These are phyloP conservation scores for Congeria kusceri DNA, from an alignment of 2,888 invertebrate genomes.

Conservation along the genomic window DNA sequence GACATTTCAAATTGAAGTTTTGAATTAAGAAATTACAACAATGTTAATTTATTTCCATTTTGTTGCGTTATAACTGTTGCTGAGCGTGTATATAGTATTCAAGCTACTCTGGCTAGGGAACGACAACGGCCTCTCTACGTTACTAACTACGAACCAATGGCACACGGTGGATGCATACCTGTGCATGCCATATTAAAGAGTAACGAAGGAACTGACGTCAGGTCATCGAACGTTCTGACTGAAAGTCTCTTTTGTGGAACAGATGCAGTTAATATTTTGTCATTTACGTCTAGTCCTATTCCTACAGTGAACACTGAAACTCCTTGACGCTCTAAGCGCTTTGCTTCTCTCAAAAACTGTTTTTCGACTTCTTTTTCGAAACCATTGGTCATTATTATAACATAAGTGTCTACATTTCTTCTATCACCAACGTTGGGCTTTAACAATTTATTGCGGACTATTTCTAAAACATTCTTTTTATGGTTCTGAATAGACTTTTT, in stretches of 20 bases:
- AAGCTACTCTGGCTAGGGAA: too few species aligned
- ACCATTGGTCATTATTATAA: conserved; percentile 78
- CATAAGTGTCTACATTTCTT: conserved; percentile 61
- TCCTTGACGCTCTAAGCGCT: conserved; percentile 45
- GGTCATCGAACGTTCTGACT: too few species aligned
- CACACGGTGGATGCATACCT: too few species aligned
- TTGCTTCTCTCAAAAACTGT: conserved; percentile 71
- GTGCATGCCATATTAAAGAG: too few species aligned
- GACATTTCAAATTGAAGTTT: too few species aligned
- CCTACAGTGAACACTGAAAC: conserved; percentile 72
- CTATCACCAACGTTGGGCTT: conserved; percentile 64
- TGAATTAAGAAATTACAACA: too few species aligned
- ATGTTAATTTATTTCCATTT: too few species aligned
- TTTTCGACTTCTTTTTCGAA: conserved; percentile 74
- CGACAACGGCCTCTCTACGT: too few species aligned
- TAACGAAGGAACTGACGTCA: too few species aligned
- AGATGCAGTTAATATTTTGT: conserved; percentile 73
- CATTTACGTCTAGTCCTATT: conserved; percentile 68
- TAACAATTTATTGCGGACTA: conserved; percentile 63
- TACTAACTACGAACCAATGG: too few species aligned
- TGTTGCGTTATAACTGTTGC: too few species aligned
- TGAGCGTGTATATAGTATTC: too few species aligned
- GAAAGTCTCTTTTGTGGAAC: conserved; percentile 52
- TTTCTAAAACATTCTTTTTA: conserved; percentile 62
- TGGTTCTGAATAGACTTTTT: conserved; percentile 62